Percentiles rank a stretch among this genome's conserved stretches.
Evolutionary conservation across 2,888 invertebrate genomes (phyloP).

Genomic region (Campoletis raptor): DNA sequence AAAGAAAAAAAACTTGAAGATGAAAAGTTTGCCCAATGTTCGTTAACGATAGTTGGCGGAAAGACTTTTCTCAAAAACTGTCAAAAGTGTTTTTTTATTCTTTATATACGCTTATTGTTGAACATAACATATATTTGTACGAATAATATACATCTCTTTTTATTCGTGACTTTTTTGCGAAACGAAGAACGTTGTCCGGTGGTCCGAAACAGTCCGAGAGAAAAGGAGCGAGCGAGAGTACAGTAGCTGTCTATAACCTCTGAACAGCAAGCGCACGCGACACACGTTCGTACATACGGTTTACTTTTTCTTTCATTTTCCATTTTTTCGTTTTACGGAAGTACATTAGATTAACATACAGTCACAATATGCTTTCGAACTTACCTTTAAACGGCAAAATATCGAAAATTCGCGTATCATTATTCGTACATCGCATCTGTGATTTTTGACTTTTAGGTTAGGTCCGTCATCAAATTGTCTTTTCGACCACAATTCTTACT

Average conservation of each 20-base stretch:
- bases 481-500: background rate
- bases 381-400: background rate
- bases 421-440: background rate
- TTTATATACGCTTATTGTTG: background rate
- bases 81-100: slow-evolving; percentile 21
- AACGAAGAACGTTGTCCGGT: slow-evolving; percentile 62
- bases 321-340: background rate
- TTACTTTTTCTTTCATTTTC: slow-evolving; percentile 17
- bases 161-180: slow-evolving; percentile 18
- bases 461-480: background rate
- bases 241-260: slow-evolving; percentile 69
- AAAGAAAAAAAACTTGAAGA: background rate
- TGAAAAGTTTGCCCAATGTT: slow-evolving; percentile 8
- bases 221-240: slow-evolving; percentile 17
- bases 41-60: background rate
- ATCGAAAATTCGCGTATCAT: background rate
- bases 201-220: slow-evolving; percentile 12
- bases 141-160: slow-evolving; percentile 10
- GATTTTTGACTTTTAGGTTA: slow-evolving; percentile 24
- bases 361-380: background rate
- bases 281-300: slow-evolving; percentile 68
- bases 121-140: slow-evolving; percentile 2
- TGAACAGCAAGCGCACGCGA: slow-evolving; percentile 66
- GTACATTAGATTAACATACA: background rate
- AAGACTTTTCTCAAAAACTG: slow-evolving; percentile 22